Percentiles rank a stretch among this genome's conserved stretches.
phyloP scores from a whole-genome alignment of 1,140 invertebrate genomes.

The Cotesia glomerata region DNA sequence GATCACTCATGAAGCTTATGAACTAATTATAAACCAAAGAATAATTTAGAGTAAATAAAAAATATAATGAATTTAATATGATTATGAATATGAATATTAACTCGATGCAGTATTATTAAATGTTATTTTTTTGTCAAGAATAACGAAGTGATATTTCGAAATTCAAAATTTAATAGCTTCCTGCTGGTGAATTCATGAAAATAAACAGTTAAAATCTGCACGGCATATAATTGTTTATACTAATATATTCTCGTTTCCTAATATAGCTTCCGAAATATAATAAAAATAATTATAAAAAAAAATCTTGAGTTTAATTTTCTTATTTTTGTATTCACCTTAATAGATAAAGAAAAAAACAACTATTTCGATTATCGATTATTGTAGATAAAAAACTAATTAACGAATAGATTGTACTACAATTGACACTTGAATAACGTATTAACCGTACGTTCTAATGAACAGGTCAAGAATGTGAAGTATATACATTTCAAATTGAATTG shows the following conservation, averaged over 20 bases:
- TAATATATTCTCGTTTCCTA: neutral
- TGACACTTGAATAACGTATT: neutral
- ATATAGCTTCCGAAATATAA: neutral
- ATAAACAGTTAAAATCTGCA: conserved; percentile 11
- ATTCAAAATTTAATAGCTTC: conserved; percentile 30
- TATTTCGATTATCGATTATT: neutral
- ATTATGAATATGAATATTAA: too few species aligned
- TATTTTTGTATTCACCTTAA: too few species aligned
- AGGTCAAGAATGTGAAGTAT: conserved; percentile 27
- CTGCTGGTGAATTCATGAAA: conserved; percentile 10
- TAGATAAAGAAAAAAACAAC: neutral
- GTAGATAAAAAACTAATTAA: neutral
- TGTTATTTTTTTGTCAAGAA: neutral
- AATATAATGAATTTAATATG: too few species aligned
- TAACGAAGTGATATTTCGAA: conserved; percentile 17
- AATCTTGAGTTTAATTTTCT: neutral
- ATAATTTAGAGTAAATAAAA: too few species aligned
- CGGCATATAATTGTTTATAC: neutral
- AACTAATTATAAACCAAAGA: too few species aligned
- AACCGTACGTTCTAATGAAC: conserved; percentile 16
- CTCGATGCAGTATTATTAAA: neutral
- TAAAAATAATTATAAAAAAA: neutral
- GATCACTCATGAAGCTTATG: too few species aligned
- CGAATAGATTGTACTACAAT: neutral
- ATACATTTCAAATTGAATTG: conserved; percentile 17